Conservation (phyloP, 2,113 vertebrate species). For the Lagopus muta region DNA sequence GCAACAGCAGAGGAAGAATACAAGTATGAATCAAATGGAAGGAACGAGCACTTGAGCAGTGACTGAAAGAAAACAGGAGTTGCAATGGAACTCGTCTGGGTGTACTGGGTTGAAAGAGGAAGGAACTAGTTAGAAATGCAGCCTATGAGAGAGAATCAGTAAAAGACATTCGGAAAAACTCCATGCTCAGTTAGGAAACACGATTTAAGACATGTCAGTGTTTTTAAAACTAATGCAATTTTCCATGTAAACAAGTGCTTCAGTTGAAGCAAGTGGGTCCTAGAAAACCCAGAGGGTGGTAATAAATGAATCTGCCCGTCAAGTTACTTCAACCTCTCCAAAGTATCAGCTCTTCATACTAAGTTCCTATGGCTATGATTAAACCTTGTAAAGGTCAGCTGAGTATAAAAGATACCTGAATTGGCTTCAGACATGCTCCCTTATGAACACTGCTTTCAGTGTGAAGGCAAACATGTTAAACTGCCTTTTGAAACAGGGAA, state of each 20-base stretch:
- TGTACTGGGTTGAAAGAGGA: neutral
- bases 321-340: neutral
- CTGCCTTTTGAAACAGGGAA: neutral
- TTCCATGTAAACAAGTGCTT: neutral
- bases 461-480: neutral
- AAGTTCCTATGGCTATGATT: neutral
- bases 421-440: neutral
- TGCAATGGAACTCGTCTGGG: accelerated
- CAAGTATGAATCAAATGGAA: neutral
- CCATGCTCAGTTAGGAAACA: neutral
- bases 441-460: neutral
- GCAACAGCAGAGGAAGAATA: neutral
- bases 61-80: neutral
- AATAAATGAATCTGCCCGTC: neutral
- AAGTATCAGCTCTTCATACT: neutral
- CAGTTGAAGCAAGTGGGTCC: neutral
- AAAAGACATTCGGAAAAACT: neutral
- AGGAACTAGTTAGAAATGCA: neutral
- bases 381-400: neutral
- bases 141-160: neutral
- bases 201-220: neutral
- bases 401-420: neutral
- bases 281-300: neutral
- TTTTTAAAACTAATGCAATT: neutral
- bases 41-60: neutral